These are phyloP conservation scores for Accipiter cooperii DNA, from an alignment of 2,113 vertebrate species.

Conservation along the genomic window DNA sequence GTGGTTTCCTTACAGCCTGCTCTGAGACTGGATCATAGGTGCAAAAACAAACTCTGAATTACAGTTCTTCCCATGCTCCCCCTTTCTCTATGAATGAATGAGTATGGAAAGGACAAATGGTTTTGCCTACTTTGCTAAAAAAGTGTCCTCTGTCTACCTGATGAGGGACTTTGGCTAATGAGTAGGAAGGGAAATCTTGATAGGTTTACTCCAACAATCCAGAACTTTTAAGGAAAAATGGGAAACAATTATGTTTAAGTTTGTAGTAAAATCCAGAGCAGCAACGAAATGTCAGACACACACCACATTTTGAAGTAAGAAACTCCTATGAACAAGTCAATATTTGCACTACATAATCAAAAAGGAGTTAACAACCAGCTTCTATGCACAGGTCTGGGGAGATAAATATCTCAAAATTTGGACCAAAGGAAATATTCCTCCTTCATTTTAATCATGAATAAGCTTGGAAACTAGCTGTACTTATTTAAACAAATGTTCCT, in stretches of 20 bases:
- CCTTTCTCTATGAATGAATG: not conserved
- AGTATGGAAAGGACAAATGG: not conserved
- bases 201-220: not conserved
- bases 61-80: not conserved
- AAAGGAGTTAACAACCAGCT: not conserved
- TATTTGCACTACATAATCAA: not conserved
- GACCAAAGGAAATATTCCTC: not conserved
- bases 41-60: not conserved
- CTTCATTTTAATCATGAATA: not conserved
- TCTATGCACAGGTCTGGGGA: not conserved
- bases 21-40: not conserved
- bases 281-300: slow-evolving; percentile 40
- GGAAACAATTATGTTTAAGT: not conserved
- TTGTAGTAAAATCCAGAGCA: slow-evolving; percentile 43
- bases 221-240: slow-evolving; percentile 20
- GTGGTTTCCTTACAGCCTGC: not conserved
- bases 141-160: not conserved
- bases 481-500: not conserved
- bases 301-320: not conserved
- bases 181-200: not conserved
- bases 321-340: not conserved
- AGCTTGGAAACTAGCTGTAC: not conserved
- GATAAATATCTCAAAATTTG: not conserved
- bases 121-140: not conserved
- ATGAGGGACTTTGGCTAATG: not conserved